phyloP scores from a whole-genome alignment of 2,113 vertebrate genomes.

The Anseranas semipalmata region DNA sequence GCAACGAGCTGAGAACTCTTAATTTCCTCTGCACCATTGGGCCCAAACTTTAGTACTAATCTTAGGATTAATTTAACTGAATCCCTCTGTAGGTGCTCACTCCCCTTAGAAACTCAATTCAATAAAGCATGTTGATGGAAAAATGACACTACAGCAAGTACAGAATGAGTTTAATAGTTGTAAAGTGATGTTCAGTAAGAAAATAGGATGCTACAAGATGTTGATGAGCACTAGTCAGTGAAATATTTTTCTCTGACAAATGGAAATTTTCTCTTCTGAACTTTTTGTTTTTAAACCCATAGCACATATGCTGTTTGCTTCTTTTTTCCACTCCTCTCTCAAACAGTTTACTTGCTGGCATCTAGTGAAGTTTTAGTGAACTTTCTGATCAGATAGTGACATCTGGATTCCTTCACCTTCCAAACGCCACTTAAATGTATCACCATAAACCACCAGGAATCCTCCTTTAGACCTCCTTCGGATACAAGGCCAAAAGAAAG shows the following conservation, averaged over 20 bases:
- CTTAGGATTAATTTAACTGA: neutral
- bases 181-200: neutral
- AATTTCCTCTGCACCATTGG: neutral
- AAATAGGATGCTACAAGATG: neutral
- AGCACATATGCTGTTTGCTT: neutral
- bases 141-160: neutral
- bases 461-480: neutral
- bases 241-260: neutral
- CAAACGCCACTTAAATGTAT: neutral
- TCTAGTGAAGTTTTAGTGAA: neutral
- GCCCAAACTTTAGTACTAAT: neutral
- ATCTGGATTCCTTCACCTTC: neutral
- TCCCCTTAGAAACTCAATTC: neutral
- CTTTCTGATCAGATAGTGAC: neutral
- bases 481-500: neutral
- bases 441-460: neutral
- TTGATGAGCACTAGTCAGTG: neutral
- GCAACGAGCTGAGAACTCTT: neutral
- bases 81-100: neutral
- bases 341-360: neutral
- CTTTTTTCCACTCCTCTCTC: neutral
- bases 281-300: neutral
- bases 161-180: neutral
- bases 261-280: neutral
- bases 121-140: neutral